Evolutionary conservation across 2,797 vertebrate genomes (phyloP), one percentile per base, ranked within the genome.

Genomic region (Clarias laeviceps): DNA sequence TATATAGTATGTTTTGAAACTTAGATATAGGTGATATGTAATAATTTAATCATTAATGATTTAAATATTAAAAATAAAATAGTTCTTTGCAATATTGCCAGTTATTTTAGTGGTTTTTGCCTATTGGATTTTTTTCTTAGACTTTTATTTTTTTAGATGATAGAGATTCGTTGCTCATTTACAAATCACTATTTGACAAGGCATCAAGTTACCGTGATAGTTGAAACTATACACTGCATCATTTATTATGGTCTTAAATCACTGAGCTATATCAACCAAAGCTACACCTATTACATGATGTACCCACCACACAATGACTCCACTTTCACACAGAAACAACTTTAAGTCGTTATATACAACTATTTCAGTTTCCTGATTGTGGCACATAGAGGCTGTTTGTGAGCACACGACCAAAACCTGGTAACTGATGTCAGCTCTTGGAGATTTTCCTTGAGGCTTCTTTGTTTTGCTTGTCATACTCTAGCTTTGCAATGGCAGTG

Each of bases 341-440:
- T 32, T 56, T 68, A 66, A 20, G 1, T 1, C 18, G 15, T 29
- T 76, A 72, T 29, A 32, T 1, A 82, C 34, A 62, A 62, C 12
- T 11, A 29, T 37, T 66, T 62, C 59, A 34, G 59, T 54, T 61
- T 66, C 45, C 45, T 80, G 54, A 45, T 32, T 80, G 66, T 32
- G 11, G 45, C 50, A 76, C 45, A 82, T 66, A 56, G 72, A 61
- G 34, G 20, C 73, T 62, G 73, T 62, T 37, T 82, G 72, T 56
- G 50, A 82, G 61, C 15, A 64, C 17, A 54, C 2, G 32, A 68
- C 73, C 82, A 86, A 83, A 27, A 80, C 61, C 50, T 59, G 20
- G 50, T 20, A 79, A 64, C 73, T 90, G 86, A 87, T 86, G 82
- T 88, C 87, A 88, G 86, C 59, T 61, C 8, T 59, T 83, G 73